Evolutionary conservation across 2,888 invertebrate genomes (phyloP).

Genomic region (Eupelmus urozonus): DNA sequence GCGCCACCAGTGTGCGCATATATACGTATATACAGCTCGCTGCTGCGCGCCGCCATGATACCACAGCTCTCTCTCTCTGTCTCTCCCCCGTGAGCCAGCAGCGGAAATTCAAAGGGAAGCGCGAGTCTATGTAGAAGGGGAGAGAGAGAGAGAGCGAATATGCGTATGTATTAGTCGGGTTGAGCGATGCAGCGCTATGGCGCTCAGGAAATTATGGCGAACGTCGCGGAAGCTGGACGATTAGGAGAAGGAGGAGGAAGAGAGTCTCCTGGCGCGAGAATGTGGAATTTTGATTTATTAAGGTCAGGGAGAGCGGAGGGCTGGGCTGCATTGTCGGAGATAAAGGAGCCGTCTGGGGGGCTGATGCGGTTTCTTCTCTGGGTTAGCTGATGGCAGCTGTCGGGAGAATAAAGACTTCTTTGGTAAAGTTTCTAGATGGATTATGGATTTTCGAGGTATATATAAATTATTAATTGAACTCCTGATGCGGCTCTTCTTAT

Average conservation of each 20-base stretch:
- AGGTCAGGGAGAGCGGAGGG: conserved; percentile 25
- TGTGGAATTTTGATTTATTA: conserved; percentile 31
- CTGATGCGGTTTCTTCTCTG: too few species aligned
- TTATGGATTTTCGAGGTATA: too few species aligned
- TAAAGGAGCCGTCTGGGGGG: too few species aligned
- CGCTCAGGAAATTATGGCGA: conserved; percentile 33
- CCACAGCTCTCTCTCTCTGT: conserved; percentile 4
- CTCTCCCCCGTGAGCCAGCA: background rate
- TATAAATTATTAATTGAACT: too few species aligned
- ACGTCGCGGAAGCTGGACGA: background rate
- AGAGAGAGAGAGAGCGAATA: background rate
- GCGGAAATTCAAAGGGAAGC: conserved; percentile 23
- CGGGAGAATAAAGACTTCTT: too few species aligned
- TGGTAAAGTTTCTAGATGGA: too few species aligned
- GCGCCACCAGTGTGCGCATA: conserved; percentile 37
- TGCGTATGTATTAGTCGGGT: too few species aligned
- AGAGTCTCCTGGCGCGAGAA: background rate
- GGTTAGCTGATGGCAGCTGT: too few species aligned
- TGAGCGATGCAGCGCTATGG: background rate
- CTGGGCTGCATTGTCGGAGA: background rate
- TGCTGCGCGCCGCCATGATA: conserved; percentile 1
- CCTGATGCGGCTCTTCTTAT: too few species aligned
- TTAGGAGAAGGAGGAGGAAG: conserved; percentile 3
- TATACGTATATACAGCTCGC: background rate
- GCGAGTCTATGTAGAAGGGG: background rate